phyloP scores from a whole-genome alignment of 2,888 invertebrate species.

The Apodemia mormo region DNA sequence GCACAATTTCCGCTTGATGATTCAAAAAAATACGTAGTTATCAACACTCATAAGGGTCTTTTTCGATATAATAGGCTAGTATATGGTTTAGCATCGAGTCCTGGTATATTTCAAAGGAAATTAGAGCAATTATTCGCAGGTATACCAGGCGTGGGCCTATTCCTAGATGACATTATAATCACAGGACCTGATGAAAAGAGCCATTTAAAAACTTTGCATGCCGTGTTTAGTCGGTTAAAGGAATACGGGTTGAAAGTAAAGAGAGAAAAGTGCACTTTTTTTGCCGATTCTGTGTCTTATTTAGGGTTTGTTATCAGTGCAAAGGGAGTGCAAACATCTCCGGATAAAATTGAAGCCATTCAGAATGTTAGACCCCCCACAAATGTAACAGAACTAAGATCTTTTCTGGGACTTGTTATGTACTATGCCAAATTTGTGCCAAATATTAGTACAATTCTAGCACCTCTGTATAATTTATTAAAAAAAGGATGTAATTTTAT shows the following conservation, averaged over 20 bases:
- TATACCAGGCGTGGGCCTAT: not conserved
- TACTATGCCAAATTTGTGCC: constrained; percentile 49
- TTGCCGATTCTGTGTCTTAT: not conserved
- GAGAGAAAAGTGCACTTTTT: not conserved
- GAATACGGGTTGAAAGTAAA: not conserved
- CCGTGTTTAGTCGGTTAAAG: not conserved
- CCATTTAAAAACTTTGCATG: not conserved
- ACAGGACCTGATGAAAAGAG: not conserved
- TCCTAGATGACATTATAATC: not conserved
- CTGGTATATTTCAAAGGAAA: constrained; percentile 36
- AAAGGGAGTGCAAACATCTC: constrained; percentile 26
- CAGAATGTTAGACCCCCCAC: constrained; percentile 22
- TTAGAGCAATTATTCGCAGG: constrained; percentile 29
- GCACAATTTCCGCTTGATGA: too few species aligned
- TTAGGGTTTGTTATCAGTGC: constrained; percentile 23
- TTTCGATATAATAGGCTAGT: constrained; percentile 36
- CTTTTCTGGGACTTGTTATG: constrained; percentile 49
- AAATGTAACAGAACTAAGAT: constrained; percentile 26
- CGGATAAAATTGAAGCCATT: constrained; percentile 29
- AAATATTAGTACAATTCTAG: constrained; percentile 24
- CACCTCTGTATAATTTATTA: constrained; percentile 6
- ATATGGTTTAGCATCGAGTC: constrained; percentile 32
- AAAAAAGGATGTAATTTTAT: too few species aligned
- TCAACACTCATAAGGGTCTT: constrained; percentile 35
- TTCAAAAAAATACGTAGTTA: too few species aligned